phyloP scores from a whole-genome alignment of 1,140 invertebrate species.

The Uloborus diversus region DNA sequence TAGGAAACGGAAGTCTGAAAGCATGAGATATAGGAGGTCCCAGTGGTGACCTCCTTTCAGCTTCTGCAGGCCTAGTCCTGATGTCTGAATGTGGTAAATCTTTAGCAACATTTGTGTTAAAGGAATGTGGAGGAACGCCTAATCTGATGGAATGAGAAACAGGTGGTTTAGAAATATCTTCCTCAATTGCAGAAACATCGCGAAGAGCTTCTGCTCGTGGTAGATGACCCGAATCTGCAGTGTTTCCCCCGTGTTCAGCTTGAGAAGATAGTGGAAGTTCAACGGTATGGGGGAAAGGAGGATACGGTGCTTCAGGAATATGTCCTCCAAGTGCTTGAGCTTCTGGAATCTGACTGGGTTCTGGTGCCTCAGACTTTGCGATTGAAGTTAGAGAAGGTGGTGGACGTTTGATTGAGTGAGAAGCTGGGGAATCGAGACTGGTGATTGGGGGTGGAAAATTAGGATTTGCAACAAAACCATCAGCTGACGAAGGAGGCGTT shows the following conservation, averaged over 20 bases:
- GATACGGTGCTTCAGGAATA: background rate
- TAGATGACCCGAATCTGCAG: background rate
- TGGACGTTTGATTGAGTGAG: too few relatives aligned
- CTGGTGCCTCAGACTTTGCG: too few relatives aligned
- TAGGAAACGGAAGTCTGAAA: constrained; percentile 1
- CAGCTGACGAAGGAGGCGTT: too few relatives aligned
- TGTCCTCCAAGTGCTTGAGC: background rate
- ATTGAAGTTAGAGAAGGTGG: too few relatives aligned
- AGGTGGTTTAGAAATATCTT: background rate
- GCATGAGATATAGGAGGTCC: background rate
- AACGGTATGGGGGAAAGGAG: too few relatives aligned
- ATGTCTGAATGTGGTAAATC: background rate
- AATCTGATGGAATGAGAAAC: constrained; percentile 18
- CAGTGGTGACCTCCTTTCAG: background rate
- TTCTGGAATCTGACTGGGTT: too few relatives aligned
- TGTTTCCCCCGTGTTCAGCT: background rate
- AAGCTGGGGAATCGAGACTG: too few relatives aligned
- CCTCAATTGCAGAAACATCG: background rate
- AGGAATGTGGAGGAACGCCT: background rate
- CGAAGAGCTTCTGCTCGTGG: background rate
- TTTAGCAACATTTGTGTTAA: background rate
- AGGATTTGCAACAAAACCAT: too few relatives aligned
- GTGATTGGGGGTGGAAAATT: too few relatives aligned
- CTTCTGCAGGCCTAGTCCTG: too few relatives aligned
- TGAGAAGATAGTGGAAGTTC: background rate